A percentile compares a stretch with the other conserved stretches of the same genome.
Evolutionary conservation across 1,140 invertebrate genomes (phyloP).

Genomic region (Aethina tumida): DNA sequence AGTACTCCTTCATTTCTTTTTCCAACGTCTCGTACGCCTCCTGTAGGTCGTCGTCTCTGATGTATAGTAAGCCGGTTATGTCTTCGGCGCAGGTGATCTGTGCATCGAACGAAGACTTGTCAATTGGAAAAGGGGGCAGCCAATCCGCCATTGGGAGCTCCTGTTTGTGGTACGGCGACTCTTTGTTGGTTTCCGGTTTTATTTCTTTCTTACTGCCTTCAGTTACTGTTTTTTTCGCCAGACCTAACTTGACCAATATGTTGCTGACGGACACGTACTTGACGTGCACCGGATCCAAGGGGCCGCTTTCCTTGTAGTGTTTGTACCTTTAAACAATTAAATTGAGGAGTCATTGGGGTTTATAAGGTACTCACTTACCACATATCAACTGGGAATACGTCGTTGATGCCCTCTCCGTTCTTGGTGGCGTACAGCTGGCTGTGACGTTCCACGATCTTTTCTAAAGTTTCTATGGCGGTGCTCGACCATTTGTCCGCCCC

Average conservation of each 20-base stretch:
- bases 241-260: neutral
- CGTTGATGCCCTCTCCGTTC: constrained; percentile 5
- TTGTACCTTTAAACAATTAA: constrained; percentile 1
- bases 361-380: constrained; percentile 11
- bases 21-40: constrained; percentile 6
- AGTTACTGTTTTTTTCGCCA: neutral
- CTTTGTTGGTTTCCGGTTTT: neutral
- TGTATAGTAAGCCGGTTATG: constrained; percentile 7
- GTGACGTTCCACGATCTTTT: constrained; percentile 8
- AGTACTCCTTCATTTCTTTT: neutral
- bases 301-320: neutral
- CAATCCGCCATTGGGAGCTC: constrained; percentile 3
- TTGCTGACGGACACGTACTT: neutral
- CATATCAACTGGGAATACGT: constrained; percentile 9
- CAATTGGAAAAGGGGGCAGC: constrained; percentile 1
- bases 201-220: neutral
- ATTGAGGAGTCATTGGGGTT: constrained; percentile 1
- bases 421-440: constrained; percentile 8
- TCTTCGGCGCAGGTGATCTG: constrained; percentile 8
- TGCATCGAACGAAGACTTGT: constrained; percentile 5
- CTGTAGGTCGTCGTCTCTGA: constrained; percentile 7
- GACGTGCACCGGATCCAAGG: neutral
- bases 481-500: constrained; percentile 8
- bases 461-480: constrained; percentile 8
- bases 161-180: neutral